phyloP scores from a whole-genome alignment of 2,888 invertebrate species.

The Ophion ellenae region DNA sequence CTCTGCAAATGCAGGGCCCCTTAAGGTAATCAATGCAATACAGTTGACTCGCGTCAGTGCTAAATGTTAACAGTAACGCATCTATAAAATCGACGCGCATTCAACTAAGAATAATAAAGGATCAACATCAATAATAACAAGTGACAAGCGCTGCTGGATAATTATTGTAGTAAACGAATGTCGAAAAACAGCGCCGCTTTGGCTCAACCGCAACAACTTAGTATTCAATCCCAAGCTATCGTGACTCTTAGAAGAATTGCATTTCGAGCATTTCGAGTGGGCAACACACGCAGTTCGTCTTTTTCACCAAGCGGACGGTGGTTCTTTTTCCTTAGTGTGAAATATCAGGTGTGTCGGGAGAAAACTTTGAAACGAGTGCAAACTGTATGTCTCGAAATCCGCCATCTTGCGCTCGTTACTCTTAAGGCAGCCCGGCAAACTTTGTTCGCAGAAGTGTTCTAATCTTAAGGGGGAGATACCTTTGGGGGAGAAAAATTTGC shows the following conservation, averaged over 20 bases:
- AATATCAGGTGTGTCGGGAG: too few species aligned
- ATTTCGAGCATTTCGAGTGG: neutral
- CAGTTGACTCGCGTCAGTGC: neutral
- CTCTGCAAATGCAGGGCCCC: neutral
- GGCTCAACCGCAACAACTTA: neutral
- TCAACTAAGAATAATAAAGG: neutral
- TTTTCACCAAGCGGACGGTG: too few species aligned
- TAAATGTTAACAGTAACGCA: neutral
- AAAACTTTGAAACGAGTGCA: too few species aligned
- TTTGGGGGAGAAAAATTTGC: too few species aligned
- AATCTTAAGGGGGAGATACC: neutral
- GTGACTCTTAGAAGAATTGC: neutral
- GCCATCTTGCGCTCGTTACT: neutral
- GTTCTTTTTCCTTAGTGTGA: too few species aligned
- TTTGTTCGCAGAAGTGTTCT: neutral
- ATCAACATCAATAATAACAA: neutral
- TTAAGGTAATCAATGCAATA: neutral
- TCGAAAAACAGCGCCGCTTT: neutral
- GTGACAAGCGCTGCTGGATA: neutral
- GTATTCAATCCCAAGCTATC: neutral
- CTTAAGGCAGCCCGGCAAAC: neutral
- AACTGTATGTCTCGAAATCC: too few species aligned
- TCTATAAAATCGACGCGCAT: neutral
- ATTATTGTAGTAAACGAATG: neutral
- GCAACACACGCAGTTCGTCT: too few species aligned